Evolutionary conservation across 2,888 invertebrate species (phyloP).

Genomic region (Ephialtes manifestator): DNA sequence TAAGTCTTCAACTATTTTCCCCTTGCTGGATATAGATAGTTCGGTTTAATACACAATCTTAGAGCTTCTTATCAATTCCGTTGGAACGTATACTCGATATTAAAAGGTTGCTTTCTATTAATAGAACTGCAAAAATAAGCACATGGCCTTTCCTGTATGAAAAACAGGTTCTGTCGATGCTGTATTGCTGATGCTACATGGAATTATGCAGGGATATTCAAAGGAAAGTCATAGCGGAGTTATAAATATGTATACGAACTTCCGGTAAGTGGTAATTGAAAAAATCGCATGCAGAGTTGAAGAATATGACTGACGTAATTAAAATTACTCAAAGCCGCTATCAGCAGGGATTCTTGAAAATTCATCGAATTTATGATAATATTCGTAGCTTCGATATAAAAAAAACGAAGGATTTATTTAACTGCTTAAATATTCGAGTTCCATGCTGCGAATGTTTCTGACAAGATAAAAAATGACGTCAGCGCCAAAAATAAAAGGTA

Average conservation of each 20-base stretch:
- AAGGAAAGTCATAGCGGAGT: background rate
- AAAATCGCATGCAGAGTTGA: background rate
- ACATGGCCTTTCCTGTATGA: background rate
- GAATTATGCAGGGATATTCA: background rate
- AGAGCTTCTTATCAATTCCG: conserved; percentile 11
- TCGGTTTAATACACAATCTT: background rate
- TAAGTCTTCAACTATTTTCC: conserved; percentile 11
- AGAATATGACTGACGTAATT: background rate
- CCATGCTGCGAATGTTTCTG: too few relatives aligned
- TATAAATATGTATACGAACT: background rate
- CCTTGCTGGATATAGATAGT: background rate
- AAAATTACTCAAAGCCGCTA: background rate
- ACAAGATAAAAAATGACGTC: too few relatives aligned
- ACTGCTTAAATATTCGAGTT: too few relatives aligned
- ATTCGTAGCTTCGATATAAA: too few relatives aligned
- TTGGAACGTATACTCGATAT: conserved; percentile 1
- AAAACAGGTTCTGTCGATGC: conserved; percentile 3
- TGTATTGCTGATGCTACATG: background rate
- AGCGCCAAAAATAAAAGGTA: too few relatives aligned
- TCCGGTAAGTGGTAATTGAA: background rate
- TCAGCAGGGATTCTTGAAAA: background rate
- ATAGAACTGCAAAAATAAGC: conserved; percentile 13
- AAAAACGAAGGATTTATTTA: too few relatives aligned
- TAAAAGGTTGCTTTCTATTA: conserved; percentile 11
- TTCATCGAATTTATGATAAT: too few relatives aligned